Evolutionary conservation across 2,113 vertebrate species (phyloP).

Genomic region (Illadopsis cleaveri): DNA sequence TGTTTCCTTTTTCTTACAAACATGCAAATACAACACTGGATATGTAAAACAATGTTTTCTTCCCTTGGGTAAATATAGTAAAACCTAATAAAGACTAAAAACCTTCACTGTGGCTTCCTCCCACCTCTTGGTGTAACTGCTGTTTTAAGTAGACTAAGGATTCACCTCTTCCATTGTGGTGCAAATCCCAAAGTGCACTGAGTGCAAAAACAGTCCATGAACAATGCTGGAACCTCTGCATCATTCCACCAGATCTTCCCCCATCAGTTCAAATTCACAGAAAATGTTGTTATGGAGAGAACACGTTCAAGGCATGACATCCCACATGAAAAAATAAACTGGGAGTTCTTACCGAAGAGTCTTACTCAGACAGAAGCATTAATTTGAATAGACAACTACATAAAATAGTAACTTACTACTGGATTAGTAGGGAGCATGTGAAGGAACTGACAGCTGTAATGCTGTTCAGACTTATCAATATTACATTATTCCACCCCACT

Average conservation of each 20-base stretch:
- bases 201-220: not conserved
- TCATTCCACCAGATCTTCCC: not conserved
- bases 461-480: not conserved
- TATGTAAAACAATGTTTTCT: not conserved
- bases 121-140: fast-evolving
- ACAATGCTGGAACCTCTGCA: fast-evolving
- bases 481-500: not conserved
- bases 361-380: not conserved
- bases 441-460: not conserved
- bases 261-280: not conserved
- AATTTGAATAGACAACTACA: not conserved
- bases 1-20: not conserved
- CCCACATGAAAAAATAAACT: not conserved
- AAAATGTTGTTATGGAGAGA: not conserved
- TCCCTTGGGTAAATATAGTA: not conserved
- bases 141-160: not conserved
- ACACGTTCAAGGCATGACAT: fast-evolving
- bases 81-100: not conserved
- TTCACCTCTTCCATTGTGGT: not conserved
- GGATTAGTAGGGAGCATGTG: not conserved
- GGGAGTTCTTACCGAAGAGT: not conserved
- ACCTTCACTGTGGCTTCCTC: not conserved
- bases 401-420: not conserved
- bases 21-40: not conserved
- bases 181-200: not conserved